Base-by-base conservation (phyloP, 1,140 invertebrate genomes). In the Drosophila elegans region DNA sequence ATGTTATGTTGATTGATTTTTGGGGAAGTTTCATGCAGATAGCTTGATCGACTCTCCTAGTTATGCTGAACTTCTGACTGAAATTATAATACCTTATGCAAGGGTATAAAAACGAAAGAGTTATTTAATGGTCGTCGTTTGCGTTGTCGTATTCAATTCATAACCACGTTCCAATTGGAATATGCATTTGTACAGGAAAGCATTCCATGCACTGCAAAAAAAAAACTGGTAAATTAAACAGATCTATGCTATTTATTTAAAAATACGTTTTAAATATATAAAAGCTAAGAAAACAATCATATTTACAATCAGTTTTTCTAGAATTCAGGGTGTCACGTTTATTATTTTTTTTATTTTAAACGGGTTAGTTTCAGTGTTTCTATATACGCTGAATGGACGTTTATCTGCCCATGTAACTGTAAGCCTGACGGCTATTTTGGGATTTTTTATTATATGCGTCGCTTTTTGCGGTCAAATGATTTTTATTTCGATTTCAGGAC, bases 381-480 rank as follows among this genome's bases (percentile, higher is more conserved):
- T 29, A 38, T 39, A 16, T 38, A 32, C 29, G 21, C 27, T 32
- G 49, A 34, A 41, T 45, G 49, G 16, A 10, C 44, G 25, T 55
- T 63, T 54, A 66, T 66, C 51, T 71, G 45, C 32, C 42, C 41
- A 45, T 42, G 46, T 46, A 59, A 25, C 55, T 39, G 52, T 32
- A 59, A 55, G 63, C 56, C 67, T 60, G 10, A n/a, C 21, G 57
- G 60, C 68, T 78, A 61, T 82, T 69, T 69, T 36, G 42, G 29
- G 16, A 21, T 78, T 68, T 63, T 63, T 60, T 62, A 61, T 81
- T 66, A 46, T 77, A 62, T 80, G 77, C 61, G 49, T 52, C 55
- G 53, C 54, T 71, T 76, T 74, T 78, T 86, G 82, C 64, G 84
- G 84, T 77, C 78, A 83, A 83, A 83, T 83, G 49, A 67, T 71